Base-by-base conservation (phyloP, 2,888 invertebrate genomes). In the Aporophyla lueneburgensis region DNA sequence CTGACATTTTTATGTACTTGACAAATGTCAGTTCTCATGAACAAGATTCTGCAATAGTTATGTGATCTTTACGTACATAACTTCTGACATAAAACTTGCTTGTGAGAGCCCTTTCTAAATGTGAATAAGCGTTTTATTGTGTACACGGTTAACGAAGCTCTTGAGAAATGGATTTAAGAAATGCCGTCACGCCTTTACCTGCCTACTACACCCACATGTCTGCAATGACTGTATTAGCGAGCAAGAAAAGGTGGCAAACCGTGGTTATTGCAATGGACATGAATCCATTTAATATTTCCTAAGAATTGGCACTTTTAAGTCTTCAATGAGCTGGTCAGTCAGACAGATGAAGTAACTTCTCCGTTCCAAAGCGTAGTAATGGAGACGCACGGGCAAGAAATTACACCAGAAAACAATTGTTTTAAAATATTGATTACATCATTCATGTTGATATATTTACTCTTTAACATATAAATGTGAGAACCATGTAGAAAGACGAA, bases 1-100 rank as follows among this genome's bases (percentile, higher is more conserved):
- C 86, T 87, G 84, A 86, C 86, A 86, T 85, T 89, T 86, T 86
- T 87, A 83, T 84, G 72, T 81, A 65, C 81, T 76, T 81, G 72
- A 88, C 82, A 86, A 81, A 86, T 80, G 70, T 70, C 71, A 80
- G 75, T 76, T 76, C 75, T 78, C 73, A 78, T 78, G 72, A 70
- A 59, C 46, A 82, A 74, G 68, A 74, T 68, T 68, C 53, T 74
- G 78, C 70, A 85, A 82, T 78, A 51, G 72, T 78, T 68, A 82
- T 74, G 70, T 74, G 75, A 76, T 77, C 53, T 74, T 73, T 66
- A 59, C 61, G n/a, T 51, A 54, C 71, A 74, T 71, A 73, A 69
- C 63, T 51, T 85, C 54, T 66, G 70, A 70, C 67, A 58, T 66
- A 62, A 56, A 74, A 65, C 33, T 56, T 58, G 53, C 59, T 49